Evolutionary conservation across 2,888 invertebrate genomes (phyloP).

Genomic region (Myopa testacea): DNA sequence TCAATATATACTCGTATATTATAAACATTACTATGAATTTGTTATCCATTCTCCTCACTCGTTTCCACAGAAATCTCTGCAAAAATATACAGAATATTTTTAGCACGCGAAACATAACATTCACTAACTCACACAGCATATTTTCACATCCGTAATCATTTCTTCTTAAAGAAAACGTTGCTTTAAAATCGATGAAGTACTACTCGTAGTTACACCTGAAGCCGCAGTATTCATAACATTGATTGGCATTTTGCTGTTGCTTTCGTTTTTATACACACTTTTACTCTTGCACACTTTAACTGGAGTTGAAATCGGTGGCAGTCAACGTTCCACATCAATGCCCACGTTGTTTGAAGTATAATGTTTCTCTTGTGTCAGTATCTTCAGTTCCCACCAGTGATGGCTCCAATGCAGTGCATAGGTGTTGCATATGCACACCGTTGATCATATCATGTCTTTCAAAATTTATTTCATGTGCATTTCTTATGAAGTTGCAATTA

Average conservation of each 20-base stretch:
- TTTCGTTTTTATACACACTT: conserved; percentile 42
- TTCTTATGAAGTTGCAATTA: conserved; percentile 37
- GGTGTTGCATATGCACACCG: conserved; percentile 19
- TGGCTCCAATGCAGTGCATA: conserved; percentile 25
- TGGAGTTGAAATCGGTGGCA: not conserved
- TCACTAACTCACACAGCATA: conserved; percentile 46
- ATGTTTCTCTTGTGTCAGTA: conserved; percentile 7
- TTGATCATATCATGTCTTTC: conserved; percentile 1
- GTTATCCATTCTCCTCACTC: not conserved
- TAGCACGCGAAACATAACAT: not conserved
- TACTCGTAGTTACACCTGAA: conserved; percentile 30
- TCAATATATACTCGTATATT: not conserved
- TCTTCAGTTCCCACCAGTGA: conserved; percentile 10
- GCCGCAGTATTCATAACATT: conserved; percentile 40
- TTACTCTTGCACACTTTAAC: conserved; percentile 21
- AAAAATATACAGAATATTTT: conserved; percentile 22
- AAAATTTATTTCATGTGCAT: conserved; percentile 15
- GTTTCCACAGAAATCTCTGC: conserved; percentile 42
- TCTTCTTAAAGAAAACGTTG: not conserved
- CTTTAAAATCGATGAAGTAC: not conserved
- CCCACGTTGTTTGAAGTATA: not conserved
- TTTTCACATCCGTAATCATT: conserved; percentile 25
- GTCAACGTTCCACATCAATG: conserved; percentile 30
- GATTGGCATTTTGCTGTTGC: conserved; percentile 30
- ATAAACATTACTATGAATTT: not conserved